Evolutionary conservation across 2,797 vertebrate genomes (phyloP), one percentile per base, ranked within the genome.

Genomic region (Benthosema pterotum): DNA sequence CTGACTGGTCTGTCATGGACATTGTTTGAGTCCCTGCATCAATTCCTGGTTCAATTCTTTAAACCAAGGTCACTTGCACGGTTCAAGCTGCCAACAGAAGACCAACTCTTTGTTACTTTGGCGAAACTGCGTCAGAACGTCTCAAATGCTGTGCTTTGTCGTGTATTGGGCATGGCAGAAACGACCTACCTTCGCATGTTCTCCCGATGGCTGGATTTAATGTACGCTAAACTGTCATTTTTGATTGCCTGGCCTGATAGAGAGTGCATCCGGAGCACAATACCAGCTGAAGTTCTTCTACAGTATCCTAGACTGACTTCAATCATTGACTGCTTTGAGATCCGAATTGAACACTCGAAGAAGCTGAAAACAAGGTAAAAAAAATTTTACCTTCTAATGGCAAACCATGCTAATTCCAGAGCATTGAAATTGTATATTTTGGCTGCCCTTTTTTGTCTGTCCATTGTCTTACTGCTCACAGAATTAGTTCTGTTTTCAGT

Each of bases 231-330:
- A n/a, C 6, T 48, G 5, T 1, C n/a, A n/a, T 48, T 48, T 48
- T 48, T 48, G 46, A 48, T 48, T 48, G 46, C 46, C 46, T 48
- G 46, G 46, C 46, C 46, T n/a, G 46, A 48, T 6, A 48, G 46
- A 48, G 46, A 48, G 46, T 48, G 12, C 5, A 48, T 48, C 13
- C n/a, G 12, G 46, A 48, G 16, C n/a, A 48, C n/a, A 15, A n/a
- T 48, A 48, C 46, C 46, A 48, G 46, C 46, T 48, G 3, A 48
- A 48, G 46, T 48, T 48, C 46, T 48, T n/a, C 15, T 48, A n/a
- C 46, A 48, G 46, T 48, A 48, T n/a, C 46, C 46, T n/a, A 48
- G 46, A 48, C 46, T 48, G 13, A 48, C 46, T 48, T 48, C 46
- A 3, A 15, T 48, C 46, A n/a, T 48, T n/a, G 46, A 14, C 46